phyloP scores from a whole-genome alignment of 2,113 vertebrate genomes.

The Thunnus thynnus region DNA sequence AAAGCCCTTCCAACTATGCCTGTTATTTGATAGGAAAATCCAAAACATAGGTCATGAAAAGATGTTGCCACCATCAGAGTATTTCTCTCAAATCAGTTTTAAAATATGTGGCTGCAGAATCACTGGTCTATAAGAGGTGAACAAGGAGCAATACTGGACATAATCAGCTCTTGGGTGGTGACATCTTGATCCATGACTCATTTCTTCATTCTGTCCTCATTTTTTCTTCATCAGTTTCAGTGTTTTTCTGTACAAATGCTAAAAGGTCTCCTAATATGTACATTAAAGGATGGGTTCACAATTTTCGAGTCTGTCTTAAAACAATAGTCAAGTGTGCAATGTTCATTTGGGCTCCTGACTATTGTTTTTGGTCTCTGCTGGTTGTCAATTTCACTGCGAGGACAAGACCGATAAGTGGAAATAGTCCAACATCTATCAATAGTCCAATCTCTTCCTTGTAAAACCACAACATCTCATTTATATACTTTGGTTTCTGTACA shows the following conservation, averaged over 20 bases:
- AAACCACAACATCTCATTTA: not conserved
- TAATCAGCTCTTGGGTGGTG: too few relatives aligned
- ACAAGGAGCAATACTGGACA: not conserved
- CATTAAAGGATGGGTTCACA: too few relatives aligned
- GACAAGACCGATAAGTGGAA: not conserved
- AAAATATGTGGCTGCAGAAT: not conserved
- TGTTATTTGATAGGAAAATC: constrained; percentile 31
- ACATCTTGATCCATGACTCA: too few relatives aligned
- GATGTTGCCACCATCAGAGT: not conserved
- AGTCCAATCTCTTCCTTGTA: not conserved
- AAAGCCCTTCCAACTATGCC: constrained; percentile 12
- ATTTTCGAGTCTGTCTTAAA: too few relatives aligned
- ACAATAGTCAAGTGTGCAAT: too few relatives aligned
- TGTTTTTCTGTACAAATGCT: not conserved
- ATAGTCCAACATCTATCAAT: not conserved
- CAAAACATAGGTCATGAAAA: constrained; percentile 27
- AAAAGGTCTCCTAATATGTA: not conserved
- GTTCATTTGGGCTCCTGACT: too few relatives aligned
- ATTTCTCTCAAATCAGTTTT: constrained; percentile 15
- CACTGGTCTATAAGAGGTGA: not conserved
- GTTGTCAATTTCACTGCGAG: too few relatives aligned
- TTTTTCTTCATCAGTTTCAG: not conserved
- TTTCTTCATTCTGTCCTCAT: too few relatives aligned
- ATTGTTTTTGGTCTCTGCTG: too few relatives aligned
- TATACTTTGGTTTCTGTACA: too few relatives aligned